Evolutionary conservation across 2,888 invertebrate genomes (phyloP).

Genomic region (Drosophila borealis): DNA sequence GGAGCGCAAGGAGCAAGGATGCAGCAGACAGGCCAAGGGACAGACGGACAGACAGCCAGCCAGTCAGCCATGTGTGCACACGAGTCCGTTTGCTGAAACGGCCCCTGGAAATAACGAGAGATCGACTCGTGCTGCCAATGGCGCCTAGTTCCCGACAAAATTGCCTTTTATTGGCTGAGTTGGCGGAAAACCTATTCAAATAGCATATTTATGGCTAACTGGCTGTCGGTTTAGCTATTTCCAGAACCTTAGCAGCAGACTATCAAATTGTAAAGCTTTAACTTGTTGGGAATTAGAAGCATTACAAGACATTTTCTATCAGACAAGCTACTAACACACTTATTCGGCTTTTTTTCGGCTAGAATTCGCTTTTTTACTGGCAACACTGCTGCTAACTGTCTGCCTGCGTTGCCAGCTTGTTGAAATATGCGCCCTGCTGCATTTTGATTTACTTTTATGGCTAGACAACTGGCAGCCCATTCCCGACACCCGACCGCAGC

Average conservation of each 20-base stretch:
- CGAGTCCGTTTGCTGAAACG: constrained; percentile 29
- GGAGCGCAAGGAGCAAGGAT: constrained; percentile 22
- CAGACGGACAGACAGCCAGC: constrained; percentile 16
- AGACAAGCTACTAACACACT: too few species aligned
- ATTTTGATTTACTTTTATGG: constrained; percentile 77
- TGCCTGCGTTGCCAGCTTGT: constrained; percentile 32
- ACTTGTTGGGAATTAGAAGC: too few species aligned
- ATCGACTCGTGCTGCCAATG: background rate
- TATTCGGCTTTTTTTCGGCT: constrained; percentile 1
- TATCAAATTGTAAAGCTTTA: too few species aligned
- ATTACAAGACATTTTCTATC: too few species aligned
- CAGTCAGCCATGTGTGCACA: constrained; percentile 25
- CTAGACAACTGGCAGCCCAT: constrained; percentile 55
- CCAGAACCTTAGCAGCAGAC: too few species aligned
- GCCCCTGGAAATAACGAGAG: constrained; percentile 14
- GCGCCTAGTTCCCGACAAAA: background rate
- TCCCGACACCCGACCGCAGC: constrained; percentile 3
- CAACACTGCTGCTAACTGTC: constrained; percentile 18
- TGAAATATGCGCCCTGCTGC: constrained; percentile 65
- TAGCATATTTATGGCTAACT: too few species aligned
- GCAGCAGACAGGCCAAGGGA: constrained; percentile 16
- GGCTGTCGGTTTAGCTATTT: too few species aligned
- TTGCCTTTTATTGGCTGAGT: background rate
- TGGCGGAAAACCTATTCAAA: background rate
- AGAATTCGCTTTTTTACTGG: background rate